Conservation (phyloP, 92 coral and sea anemone genomes). For the Siderastrea siderea region DNA sequence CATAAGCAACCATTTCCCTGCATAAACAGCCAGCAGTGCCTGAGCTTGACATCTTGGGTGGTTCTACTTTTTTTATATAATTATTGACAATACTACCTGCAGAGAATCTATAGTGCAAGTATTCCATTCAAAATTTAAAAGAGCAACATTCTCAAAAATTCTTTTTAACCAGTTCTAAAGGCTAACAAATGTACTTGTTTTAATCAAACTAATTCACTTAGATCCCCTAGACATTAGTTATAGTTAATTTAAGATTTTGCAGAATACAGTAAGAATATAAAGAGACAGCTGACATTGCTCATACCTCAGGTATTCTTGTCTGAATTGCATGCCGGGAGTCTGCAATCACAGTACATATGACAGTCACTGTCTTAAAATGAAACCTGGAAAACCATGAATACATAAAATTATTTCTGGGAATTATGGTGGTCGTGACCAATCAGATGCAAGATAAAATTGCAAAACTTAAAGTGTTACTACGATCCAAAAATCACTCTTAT, state of each 20-base stretch:
- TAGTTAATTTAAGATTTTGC: slow-evolving; percentile 4
- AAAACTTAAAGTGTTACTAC: not conserved
- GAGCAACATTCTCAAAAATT: slow-evolving; percentile 17
- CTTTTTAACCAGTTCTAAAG: slow-evolving; percentile 5
- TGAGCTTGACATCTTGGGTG: slow-evolving; percentile 15
- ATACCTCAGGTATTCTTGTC: slow-evolving; percentile 23
- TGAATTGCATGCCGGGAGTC: slow-evolving; percentile 24
- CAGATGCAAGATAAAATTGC: slow-evolving; percentile 5
- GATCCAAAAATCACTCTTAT: too few relatives aligned
- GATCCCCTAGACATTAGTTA: not conserved
- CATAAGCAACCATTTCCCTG: slow-evolving; percentile 22
- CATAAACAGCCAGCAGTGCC: slow-evolving; percentile 10
- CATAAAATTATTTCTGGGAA: not conserved
- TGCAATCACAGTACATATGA: slow-evolving; percentile 11
- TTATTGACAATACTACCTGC: slow-evolving; percentile 5
- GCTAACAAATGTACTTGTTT: slow-evolving; percentile 2
- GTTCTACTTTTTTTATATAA: slow-evolving; percentile 1
- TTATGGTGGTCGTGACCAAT: slow-evolving; percentile 17
- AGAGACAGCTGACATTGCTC: not conserved
- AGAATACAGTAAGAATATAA: slow-evolving; percentile 6
- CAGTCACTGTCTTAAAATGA: slow-evolving; percentile 35
- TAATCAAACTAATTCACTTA: slow-evolving; percentile 20
- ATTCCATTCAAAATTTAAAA: slow-evolving; percentile 6
- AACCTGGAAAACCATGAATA: slow-evolving; percentile 34
- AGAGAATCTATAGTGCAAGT: slow-evolving; percentile 17